These are phyloP conservation scores for Scaptomyza cyrtandrae DNA, from an alignment of 2,888 invertebrate species.

Conservation along the genomic window DNA sequence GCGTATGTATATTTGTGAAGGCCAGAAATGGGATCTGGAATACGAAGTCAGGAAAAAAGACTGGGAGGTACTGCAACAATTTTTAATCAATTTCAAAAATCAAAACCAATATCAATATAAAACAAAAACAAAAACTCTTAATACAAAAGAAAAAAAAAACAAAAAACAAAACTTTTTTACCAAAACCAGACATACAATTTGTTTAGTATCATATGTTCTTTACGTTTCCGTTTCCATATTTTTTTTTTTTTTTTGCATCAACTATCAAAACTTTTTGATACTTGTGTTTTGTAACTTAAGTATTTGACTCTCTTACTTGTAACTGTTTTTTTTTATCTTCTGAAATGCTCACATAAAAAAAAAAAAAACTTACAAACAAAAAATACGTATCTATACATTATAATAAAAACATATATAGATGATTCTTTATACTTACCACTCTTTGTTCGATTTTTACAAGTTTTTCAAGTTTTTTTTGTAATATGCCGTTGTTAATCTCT, in stretches of 20 bases:
- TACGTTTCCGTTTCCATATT: constrained; percentile 48
- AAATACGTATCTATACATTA: constrained; percentile 47
- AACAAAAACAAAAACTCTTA: constrained; percentile 52
- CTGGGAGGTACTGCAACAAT: constrained; percentile 95
- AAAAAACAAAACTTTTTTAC: constrained; percentile 5
- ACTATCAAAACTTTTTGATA: constrained; percentile 40
- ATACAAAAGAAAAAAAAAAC: constrained; percentile 58
- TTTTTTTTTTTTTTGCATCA: constrained; percentile 56
- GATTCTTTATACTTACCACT: constrained; percentile 50
- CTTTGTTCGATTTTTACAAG: constrained; percentile 45
- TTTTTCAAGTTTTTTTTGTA: constrained; percentile 47
- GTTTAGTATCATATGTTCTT: constrained; percentile 59
- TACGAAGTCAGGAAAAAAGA: constrained; percentile 99
- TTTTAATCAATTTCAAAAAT: constrained; percentile 70
- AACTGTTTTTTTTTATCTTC: constrained; percentile 3
- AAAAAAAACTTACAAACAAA: constrained; percentile 23
- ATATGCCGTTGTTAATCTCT: constrained; percentile 52
- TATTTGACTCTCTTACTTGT: constrained; percentile 45
- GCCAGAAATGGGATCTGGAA: constrained; percentile 99
- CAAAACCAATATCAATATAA: constrained; percentile 51
- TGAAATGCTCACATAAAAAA: constrained; percentile 61
- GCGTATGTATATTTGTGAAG: constrained; percentile 98
- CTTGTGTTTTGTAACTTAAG: constrained; percentile 13
- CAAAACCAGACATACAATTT: constrained; percentile 56
- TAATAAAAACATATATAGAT: constrained; percentile 50